Base-by-base conservation (phyloP, 2,797 vertebrate genomes). In the Phrynocephalus guinanensis region DNA sequence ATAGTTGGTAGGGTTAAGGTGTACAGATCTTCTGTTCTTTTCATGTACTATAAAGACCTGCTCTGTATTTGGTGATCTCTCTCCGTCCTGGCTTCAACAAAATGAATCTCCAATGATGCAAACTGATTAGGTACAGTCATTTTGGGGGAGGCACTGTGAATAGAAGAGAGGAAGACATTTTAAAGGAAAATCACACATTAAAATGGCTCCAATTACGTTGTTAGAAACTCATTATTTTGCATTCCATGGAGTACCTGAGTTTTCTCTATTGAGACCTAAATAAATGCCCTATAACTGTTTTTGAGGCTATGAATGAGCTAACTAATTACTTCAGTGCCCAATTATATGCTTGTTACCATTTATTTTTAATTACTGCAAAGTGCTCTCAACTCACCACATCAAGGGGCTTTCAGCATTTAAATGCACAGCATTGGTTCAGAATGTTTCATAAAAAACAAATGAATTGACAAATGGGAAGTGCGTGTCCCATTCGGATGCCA, bases 361-460 rank as follows among this genome's bases (percentile, higher is more conserved):
- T 63, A 75, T 75, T 86, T 26, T 79, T 79, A 86, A 79, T 86
- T 86, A 79, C 20, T 56, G 22, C 13, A 52, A 79, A 86, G 68
- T 24, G 20, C 48, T 28, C 48, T 86, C 77, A 33, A 85, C 56
- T 84, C 28, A 33, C 38, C 38, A 50, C 63, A 78, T 78, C 84
- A 50, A 68, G 68, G n/a, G 48, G 22, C n/a, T 30, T 33, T 79
- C 70, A 70, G 48, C 56, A 68, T 85, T 68, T 86, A 71, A 72
- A 72, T 56, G 5, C 28, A 60, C 22, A 28, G 5, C 68, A 24
- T 66, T 24, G 67, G 22, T 9, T 18, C 38, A 67, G 30, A 68
- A 67, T 24, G 48, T 18, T 33, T 56, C 6, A 28, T 80, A 28
- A 38, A 11, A 86, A 79, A 56, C 38, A 79, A 67, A 67, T 44